Evolutionary conservation across 2,888 invertebrate genomes (phyloP), one percentile per base, ranked within the genome.

Genomic region (Rhabditoides inermis): DNA sequence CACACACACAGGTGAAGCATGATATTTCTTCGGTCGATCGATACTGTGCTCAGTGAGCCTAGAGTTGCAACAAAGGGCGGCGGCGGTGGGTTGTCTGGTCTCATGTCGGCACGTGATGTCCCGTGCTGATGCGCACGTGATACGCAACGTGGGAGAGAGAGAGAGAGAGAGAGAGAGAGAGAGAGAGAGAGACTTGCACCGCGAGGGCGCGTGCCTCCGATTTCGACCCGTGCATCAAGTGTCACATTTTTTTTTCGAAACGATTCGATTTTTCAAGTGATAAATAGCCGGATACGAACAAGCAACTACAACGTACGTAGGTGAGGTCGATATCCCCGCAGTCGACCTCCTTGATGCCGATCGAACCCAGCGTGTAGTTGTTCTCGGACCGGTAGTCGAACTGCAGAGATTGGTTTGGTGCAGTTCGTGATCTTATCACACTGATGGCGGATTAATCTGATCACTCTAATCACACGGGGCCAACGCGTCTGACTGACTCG

Each of bases 301-400:
- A 32, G 15, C 30, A 20, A 26, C 20, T 27, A 45, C 23, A 49
- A 60, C 67, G 56, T 77, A 84, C 94, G 80, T 95, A 95, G 6
- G 94, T 94, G 77, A 94, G 86, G 80, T 95, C 94, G 72, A 98
- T 87, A 77, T 90, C 91, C 79, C 95, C 90, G 81, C 95, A 98
- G 79, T 92, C 90, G 35, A 94, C 88, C 79, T 98, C 98, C 67
- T 88, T 86, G 76, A 90, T 88, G 62, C 94, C 92, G 50, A 98
- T 84, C 1, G 91, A 89, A 47, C 94, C 92, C 68, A 95, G 88
- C 23, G 90, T 88, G 79, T 94, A 98, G 79, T 87, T 88, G 72
- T 87, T 88, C 79, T 92, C 91, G 77, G 86, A 86, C 78, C 86
- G 88, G 81, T 91, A 95, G 54, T 86, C 85, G 81, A 92, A 94